Conservation (phyloP, 2,113 vertebrate species). For the Misgurnus mizolepis region DNA sequence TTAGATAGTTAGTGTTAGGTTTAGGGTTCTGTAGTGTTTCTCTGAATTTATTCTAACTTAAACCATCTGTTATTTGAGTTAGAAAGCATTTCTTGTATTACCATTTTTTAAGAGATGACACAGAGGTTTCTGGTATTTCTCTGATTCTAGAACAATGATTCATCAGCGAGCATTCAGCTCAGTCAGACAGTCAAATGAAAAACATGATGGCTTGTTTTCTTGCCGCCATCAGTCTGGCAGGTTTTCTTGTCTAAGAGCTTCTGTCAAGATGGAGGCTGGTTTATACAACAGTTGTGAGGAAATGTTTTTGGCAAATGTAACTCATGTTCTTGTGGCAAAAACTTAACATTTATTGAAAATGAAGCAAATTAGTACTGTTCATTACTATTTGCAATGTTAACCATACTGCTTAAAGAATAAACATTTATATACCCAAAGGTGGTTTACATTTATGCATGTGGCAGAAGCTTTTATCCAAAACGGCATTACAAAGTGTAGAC, state of each 20-base stretch:
- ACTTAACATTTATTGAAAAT: too few relatives aligned
- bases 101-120: constrained; percentile 62
- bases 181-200: constrained; percentile 70
- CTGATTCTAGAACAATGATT: constrained; percentile 72
- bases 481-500: too few relatives aligned
- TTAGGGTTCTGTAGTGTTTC: constrained; percentile 53
- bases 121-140: constrained; percentile 74
- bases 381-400: too few relatives aligned
- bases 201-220: constrained; percentile 57
- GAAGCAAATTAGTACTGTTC: too few relatives aligned
- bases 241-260: constrained; percentile 50
- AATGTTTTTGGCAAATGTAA: too few relatives aligned
- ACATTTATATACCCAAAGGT: too few relatives aligned
- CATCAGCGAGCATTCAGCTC: constrained; percentile 55
- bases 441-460: too few relatives aligned
- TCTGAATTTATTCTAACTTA: constrained; percentile 39
- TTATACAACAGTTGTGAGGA: constrained; percentile 7
- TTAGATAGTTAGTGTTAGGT: constrained; percentile 36
- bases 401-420: too few relatives aligned
- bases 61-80: constrained; percentile 70
- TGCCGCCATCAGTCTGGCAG: constrained; percentile 65
- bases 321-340: too few relatives aligned
- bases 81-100: constrained; percentile 43
- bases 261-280: constrained; percentile 26
- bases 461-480: too few relatives aligned